Conservation (phyloP, 2,888 invertebrate genomes). For the Tubulanus polymorphus region DNA sequence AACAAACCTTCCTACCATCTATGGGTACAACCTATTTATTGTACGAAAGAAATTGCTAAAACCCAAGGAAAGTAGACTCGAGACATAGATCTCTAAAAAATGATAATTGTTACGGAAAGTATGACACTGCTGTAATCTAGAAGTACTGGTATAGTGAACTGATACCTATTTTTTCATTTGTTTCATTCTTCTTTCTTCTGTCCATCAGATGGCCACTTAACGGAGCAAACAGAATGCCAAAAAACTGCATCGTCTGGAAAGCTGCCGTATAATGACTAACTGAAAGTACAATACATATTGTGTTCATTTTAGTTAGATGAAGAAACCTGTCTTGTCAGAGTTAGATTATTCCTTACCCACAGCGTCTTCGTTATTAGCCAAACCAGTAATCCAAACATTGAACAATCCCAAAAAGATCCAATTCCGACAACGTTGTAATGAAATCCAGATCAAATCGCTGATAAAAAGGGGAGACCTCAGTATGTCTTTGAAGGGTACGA, state of each 20-base stretch:
- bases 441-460: slow-evolving; percentile 23
- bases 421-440: slow-evolving; percentile 22
- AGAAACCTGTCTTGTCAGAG: background rate
- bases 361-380: slow-evolving; percentile 20
- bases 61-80: too few species aligned
- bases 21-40: too few species aligned
- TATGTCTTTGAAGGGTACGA: background rate
- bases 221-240: slow-evolving; percentile 25
- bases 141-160: too few species aligned
- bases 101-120: too few species aligned
- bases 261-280: slow-evolving; percentile 27
- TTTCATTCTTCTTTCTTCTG: slow-evolving; percentile 17
- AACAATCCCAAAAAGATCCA: slow-evolving; percentile 27
- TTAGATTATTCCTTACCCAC: slow-evolving; percentile 11
- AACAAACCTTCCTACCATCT: too few species aligned
- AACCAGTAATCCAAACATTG: slow-evolving; percentile 21
- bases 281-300: slow-evolving; percentile 16
- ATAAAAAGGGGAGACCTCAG: slow-evolving; percentile 18
- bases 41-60: too few species aligned
- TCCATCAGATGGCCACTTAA: slow-evolving; percentile 28
- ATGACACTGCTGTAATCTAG: too few species aligned
- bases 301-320: too few species aligned
- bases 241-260: slow-evolving; percentile 23
- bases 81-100: too few species aligned
- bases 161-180: too few species aligned